Percentiles rank a stretch among this genome's conserved stretches.
Evolutionary conservation across 2,888 invertebrate species (phyloP).

Genomic region (Neoascia interrupta): DNA sequence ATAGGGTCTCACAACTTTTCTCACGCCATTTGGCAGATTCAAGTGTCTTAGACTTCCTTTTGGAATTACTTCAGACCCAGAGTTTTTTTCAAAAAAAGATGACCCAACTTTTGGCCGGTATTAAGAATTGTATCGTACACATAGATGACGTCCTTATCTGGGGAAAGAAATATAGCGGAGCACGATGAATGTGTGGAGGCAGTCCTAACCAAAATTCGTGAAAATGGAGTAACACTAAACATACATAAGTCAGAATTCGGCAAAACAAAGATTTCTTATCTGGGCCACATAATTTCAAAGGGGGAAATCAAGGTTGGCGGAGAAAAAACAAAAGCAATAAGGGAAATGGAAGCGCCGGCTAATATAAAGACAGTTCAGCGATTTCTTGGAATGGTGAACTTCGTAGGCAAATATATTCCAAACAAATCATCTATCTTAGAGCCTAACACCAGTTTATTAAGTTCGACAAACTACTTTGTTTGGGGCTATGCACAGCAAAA

Average conservation of each 20-base stretch:
- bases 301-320: slow-evolving; percentile 11
- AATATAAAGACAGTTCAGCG: slow-evolving; percentile 19
- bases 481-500: background rate
- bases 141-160: slow-evolving; percentile 13
- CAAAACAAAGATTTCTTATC: slow-evolving; percentile 2
- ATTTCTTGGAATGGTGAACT: slow-evolving; percentile 23
- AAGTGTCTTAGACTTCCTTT: slow-evolving; percentile 22
- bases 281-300: slow-evolving; percentile 14
- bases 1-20: slow-evolving; percentile 2
- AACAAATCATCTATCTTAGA: slow-evolving; percentile 21
- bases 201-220: slow-evolving; percentile 1
- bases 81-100: slow-evolving; percentile 23
- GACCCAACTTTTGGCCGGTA: slow-evolving; percentile 12
- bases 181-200: slow-evolving; percentile 8
- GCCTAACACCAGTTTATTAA: background rate
- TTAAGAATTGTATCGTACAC: slow-evolving; percentile 10
- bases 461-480: background rate
- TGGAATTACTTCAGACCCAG: slow-evolving; percentile 34
- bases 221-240: slow-evolving; percentile 6
- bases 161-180: background rate
- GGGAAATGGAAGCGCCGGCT: slow-evolving; percentile 6
- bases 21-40: slow-evolving; percentile 16
- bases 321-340: slow-evolving; percentile 19
- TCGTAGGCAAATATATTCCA: slow-evolving; percentile 27
- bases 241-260: slow-evolving; percentile 15